A percentile compares a stretch with the other conserved stretches of the same genome.
Conservation (phyloP, 2,113 vertebrate species). For the Pogona vitticeps region DNA sequence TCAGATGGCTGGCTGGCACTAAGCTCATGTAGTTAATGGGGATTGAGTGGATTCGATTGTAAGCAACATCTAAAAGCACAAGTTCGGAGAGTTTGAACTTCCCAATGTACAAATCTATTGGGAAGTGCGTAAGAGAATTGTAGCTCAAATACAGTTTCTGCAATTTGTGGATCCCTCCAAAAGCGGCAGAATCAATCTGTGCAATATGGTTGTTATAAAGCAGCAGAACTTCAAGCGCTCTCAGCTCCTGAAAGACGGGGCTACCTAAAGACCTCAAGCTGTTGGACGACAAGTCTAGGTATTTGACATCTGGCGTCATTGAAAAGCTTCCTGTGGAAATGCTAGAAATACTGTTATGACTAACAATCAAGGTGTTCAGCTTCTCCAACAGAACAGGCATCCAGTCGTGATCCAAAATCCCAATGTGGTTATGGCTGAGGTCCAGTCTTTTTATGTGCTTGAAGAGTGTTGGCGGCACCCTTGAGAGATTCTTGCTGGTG, state of each 20-base stretch:
- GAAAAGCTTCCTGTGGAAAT: constrained; percentile 78
- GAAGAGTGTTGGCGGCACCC: constrained; percentile 76
- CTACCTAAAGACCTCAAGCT: constrained; percentile 72
- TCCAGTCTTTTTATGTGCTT: constrained; percentile 80
- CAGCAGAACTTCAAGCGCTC: constrained; percentile 78
- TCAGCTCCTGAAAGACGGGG: constrained; percentile 78
- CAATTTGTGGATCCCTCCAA: constrained; percentile 75
- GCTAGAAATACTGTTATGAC: constrained; percentile 77
- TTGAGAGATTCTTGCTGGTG: constrained; percentile 80
- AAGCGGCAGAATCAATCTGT: constrained; percentile 73
- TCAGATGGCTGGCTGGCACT: constrained; percentile 71
- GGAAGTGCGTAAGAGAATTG: constrained; percentile 77
- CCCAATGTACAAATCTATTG: constrained; percentile 76
- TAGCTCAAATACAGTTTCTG: constrained; percentile 83
- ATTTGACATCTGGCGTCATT: constrained; percentile 73
- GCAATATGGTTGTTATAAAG: constrained; percentile 84
- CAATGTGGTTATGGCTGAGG: constrained; percentile 84
- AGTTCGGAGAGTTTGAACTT: constrained; percentile 76
- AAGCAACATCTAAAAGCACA: constrained; percentile 82
- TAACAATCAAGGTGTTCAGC: constrained; percentile 78
- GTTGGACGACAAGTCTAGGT: constrained; percentile 87
- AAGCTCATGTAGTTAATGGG: constrained; percentile 79
- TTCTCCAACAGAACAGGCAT: constrained; percentile 71
- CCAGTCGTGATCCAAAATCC: constrained; percentile 77
- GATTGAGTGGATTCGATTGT: constrained; percentile 77